Conservation (phyloP, 1,140 invertebrate genomes). For the Heliconius nattereri region DNA sequence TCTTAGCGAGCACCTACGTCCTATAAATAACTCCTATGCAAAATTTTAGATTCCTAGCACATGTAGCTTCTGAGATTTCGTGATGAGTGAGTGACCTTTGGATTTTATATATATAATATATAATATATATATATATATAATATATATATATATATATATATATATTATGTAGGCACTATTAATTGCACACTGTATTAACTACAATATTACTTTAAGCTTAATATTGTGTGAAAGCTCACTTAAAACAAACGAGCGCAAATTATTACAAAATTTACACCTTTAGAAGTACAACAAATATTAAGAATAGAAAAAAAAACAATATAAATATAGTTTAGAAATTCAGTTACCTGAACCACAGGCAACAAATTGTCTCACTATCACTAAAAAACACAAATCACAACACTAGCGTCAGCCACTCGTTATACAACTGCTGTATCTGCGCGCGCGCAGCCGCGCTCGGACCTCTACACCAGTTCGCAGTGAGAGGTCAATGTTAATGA, state of each 20-base stretch:
- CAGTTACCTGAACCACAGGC: slow-evolving; percentile 23
- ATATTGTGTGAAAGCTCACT: background rate
- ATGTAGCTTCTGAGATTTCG: too few species aligned
- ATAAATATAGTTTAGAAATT: background rate
- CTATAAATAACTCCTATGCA: too few species aligned
- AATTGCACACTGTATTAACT: too few species aligned
- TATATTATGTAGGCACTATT: too few species aligned
- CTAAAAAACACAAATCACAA: slow-evolving; percentile 32
- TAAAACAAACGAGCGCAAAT: background rate
- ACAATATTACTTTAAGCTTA: background rate
- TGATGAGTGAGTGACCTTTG: too few species aligned
- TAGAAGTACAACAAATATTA: background rate
- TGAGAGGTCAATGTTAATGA: slow-evolving; percentile 36
- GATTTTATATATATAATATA: too few species aligned
- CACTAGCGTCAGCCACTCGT: slow-evolving; percentile 26
- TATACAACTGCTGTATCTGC: slow-evolving; percentile 31
- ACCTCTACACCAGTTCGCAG: slow-evolving; percentile 19
- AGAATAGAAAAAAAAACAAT: background rate
- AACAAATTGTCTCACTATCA: slow-evolving; percentile 23
- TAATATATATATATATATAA: too few species aligned
- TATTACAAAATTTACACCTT: background rate
- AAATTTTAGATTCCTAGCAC: too few species aligned
- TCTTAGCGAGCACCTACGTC: too few species aligned
- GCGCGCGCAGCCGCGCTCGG: slow-evolving; percentile 28
- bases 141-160: too few species aligned